Evolutionary conservation across 2,888 invertebrate genomes (phyloP).

Genomic region (Harmothoe impar): DNA sequence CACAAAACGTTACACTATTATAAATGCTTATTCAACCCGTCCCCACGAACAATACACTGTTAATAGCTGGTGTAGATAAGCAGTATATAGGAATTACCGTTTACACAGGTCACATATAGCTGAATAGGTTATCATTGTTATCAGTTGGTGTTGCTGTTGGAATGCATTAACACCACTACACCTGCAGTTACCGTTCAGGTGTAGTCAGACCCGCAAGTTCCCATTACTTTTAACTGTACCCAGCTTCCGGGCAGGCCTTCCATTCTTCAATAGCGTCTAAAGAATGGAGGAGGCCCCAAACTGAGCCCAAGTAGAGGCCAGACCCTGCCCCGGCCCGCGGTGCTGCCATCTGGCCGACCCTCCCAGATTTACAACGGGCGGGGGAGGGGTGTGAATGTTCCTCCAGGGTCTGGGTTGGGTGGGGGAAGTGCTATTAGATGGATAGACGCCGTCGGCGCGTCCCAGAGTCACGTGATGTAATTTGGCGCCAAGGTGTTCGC

Average conservation of each 20-base stretch:
- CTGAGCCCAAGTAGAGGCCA: slow-evolving; percentile 2
- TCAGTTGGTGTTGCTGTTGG: not conserved
- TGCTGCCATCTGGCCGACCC: not conserved
- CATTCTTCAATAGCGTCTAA: slow-evolving; percentile 4
- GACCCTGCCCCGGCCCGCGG: not conserved
- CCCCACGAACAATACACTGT: not conserved
- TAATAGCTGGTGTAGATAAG: too few relatives aligned
- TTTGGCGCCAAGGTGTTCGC: not conserved
- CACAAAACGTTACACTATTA: not conserved
- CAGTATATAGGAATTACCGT: too few relatives aligned
- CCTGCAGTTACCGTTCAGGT: not conserved
- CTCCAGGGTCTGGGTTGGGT: not conserved
- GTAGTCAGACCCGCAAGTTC: not conserved
- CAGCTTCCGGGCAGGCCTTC: not conserved
- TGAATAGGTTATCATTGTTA: not conserved
- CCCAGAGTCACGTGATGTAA: slow-evolving; percentile 30
- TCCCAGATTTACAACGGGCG: not conserved
- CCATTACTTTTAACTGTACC: not conserved
- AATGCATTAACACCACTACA: not conserved
- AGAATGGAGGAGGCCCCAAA: not conserved
- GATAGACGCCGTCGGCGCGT: slow-evolving; percentile 6
- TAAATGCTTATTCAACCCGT: not conserved
- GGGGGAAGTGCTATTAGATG: slow-evolving; percentile 31
- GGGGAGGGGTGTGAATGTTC: slow-evolving; percentile 7
- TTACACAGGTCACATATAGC: not conserved